Evolutionary conservation across 2,888 invertebrate genomes (phyloP).

Genomic region (Monopis laevigella): DNA sequence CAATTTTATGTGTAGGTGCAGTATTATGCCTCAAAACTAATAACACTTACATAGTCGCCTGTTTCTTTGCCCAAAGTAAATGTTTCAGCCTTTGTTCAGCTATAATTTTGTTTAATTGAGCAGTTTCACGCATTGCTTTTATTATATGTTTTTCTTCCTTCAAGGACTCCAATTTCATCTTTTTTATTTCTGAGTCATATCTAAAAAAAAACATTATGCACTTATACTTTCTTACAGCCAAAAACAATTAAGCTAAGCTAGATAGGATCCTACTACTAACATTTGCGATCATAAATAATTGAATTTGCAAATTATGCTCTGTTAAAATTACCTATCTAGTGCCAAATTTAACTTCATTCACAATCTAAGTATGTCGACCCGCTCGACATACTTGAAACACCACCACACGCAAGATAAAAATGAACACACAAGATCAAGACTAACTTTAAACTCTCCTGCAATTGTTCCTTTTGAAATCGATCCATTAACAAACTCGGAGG

Average conservation of each 20-base stretch:
- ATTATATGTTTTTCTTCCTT: constrained; percentile 51
- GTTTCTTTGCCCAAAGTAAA: constrained; percentile 51
- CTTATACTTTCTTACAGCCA: no score
- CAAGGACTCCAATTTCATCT: constrained; percentile 47
- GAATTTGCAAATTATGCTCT: no score
- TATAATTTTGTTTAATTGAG: constrained; percentile 69
- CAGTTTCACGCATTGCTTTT: constrained; percentile 63
- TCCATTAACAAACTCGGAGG: constrained; percentile 20
- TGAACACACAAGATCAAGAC: background rate
- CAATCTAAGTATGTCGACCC: no score
- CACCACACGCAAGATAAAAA: no score
- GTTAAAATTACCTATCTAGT: no score
- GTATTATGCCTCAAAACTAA: no score
- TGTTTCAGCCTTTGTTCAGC: constrained; percentile 68
- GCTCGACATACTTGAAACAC: no score
- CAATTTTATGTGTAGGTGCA: no score
- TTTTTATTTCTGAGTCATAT: constrained; percentile 37
- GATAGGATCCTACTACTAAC: no score
- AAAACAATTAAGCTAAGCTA: no score
- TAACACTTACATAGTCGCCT: constrained; percentile 15
- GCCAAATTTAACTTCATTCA: no score
- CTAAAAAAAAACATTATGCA: constrained; percentile 26
- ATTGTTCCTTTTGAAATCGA: constrained; percentile 34
- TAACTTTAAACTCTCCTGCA: constrained; percentile 44
- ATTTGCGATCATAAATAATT: no score